These are phyloP conservation scores for Saguinus midas DNA, from an alignment of 2,113 vertebrate genomes.

Conservation along the genomic window DNA sequence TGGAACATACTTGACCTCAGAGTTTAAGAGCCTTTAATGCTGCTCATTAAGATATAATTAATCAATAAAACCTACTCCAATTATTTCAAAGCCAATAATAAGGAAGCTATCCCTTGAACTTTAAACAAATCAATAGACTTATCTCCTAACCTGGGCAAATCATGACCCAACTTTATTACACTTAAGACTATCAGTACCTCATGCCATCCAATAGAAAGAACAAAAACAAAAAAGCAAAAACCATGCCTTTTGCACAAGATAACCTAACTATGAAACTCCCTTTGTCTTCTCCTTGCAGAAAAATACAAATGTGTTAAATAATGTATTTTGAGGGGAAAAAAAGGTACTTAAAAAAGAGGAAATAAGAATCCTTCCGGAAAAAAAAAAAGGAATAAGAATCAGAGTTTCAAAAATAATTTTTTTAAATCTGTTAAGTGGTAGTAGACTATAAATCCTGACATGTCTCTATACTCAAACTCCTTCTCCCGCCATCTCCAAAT, in stretches of 20 bases:
- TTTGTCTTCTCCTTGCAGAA: neutral
- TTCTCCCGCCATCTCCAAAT: neutral
- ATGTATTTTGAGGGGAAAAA: neutral
- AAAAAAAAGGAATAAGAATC: neutral
- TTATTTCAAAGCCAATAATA: neutral
- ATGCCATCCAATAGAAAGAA: neutral
- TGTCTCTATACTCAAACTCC: neutral
- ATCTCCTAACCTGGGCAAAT: neutral
- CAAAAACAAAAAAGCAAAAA: neutral
- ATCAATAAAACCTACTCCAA: neutral
- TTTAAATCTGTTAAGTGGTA: neutral
- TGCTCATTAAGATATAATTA: neutral
- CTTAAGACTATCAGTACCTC: neutral
- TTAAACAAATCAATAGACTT: neutral
- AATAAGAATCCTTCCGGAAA: neutral
- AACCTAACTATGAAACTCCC: neutral
- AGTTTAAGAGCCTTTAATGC: neutral
- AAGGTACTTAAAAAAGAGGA: neutral
- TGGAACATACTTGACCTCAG: neutral
- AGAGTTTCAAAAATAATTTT: neutral
- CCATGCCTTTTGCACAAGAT: neutral
- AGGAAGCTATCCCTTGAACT: neutral
- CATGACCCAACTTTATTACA: neutral
- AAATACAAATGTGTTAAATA: neutral
- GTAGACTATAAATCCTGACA: neutral